Evolutionary conservation across 2,113 vertebrate genomes (phyloP), one percentile per base, ranked within the genome.

Genomic region (Limanda limanda): DNA sequence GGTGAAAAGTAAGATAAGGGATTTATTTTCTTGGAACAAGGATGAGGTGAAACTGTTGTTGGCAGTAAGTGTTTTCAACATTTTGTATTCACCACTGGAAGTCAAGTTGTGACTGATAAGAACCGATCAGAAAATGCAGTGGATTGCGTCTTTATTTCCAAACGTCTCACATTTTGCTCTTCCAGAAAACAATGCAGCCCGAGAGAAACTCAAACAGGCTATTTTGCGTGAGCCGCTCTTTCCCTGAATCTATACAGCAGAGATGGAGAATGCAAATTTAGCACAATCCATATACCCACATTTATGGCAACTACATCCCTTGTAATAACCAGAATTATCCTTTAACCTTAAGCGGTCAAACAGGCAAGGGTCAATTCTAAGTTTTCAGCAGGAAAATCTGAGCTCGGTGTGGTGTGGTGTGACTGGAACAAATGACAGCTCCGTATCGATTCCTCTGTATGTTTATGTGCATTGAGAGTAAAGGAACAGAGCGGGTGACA

Each of bases 391-490:
- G 23, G 37, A 25, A 31, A 60, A 51, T 27, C 20, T 15, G 37
- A 72, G 48, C 60, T 59, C n/a, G 23, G 63, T 13, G 58, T 7
- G 52, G 62, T 74, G 45, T 77, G 17, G 17, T 27, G 48, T 83
- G 37, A 79, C 64, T 54, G 64, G 51, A 73, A 82, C 79, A 70
- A 68, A 82, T 75, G 63, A 24, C 52, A 40, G 59, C 11, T 27
- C 18, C 11, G 25, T 74, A 79, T 82, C 31, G 57, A 51, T 58
- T 74, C 9, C 57, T 65, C 24, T 31, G 0, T 13, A 42, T 68
- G 52, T 63, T 51, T 68, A 37, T 65, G 57, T 5, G 8, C 40
- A 21, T 3, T 48, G 60, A 69, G 59, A 59, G 35, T 12, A 55
- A 61, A 54, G 21, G 61, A 51, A 72, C 12, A 64, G 74, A 81